These are phyloP conservation scores for Myrmophylax atrothorax DNA, from an alignment of 2,113 vertebrate species.

Conservation along the genomic window DNA sequence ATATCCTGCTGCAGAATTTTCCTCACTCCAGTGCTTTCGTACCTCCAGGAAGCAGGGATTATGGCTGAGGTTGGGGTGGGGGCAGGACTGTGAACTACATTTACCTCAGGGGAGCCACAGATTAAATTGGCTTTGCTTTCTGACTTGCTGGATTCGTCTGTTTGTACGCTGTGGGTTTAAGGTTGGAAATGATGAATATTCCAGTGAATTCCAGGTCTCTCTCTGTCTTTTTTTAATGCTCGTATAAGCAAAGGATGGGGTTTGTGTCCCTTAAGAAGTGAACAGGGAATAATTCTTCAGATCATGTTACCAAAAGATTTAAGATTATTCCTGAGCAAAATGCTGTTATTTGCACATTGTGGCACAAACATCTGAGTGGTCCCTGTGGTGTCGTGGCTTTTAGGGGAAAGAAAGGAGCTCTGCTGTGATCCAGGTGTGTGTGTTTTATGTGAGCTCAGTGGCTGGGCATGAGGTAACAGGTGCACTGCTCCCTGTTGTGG, in stretches of 20 bases:
- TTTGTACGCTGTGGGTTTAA: constrained; percentile 78
- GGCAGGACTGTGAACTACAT: constrained; percentile 80
- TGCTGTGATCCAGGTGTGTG: background rate
- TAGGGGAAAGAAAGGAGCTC: constrained; percentile 14
- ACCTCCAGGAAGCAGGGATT: constrained; percentile 93
- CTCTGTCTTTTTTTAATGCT: constrained; percentile 29
- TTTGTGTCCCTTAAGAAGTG: constrained; percentile 46
- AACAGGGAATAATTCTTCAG: constrained; percentile 9
- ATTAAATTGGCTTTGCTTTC: constrained; percentile 91
- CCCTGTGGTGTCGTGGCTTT: background rate
- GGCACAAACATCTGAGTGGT: background rate
- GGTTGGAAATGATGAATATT: constrained; percentile 78
- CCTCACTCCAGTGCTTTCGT: constrained; percentile 95
- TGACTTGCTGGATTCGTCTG: constrained; percentile 80
- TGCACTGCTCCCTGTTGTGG: background rate
- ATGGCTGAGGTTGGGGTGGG: constrained; percentile 84
- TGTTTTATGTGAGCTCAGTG: background rate
- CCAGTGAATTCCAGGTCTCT: constrained; percentile 51
- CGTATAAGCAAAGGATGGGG: constrained; percentile 21
- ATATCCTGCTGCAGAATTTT: constrained; percentile 92
- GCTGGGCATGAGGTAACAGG: background rate
- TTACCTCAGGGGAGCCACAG: constrained; percentile 89
- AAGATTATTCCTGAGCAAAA: constrained; percentile 17
- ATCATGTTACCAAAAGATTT: background rate
- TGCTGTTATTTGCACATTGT: background rate